Evolutionary conservation across 2,797 vertebrate genomes (phyloP).

Genomic region (Falco columbarius): DNA sequence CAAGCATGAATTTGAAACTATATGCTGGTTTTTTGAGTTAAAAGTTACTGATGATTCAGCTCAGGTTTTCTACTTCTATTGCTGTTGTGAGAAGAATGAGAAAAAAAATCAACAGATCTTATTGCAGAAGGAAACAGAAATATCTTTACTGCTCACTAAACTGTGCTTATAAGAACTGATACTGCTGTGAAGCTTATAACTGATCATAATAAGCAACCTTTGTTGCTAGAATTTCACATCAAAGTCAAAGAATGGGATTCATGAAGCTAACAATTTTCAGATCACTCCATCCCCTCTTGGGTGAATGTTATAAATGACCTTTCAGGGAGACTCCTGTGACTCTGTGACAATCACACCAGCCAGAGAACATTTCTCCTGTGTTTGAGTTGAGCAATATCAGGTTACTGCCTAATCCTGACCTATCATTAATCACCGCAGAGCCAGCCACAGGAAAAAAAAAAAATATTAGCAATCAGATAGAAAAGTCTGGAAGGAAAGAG

Average conservation of each 20-base stretch:
- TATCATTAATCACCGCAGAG: constrained; percentile 53
- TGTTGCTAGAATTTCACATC: not conserved
- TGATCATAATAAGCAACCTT: not conserved
- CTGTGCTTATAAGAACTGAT: not conserved
- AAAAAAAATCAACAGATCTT: not conserved
- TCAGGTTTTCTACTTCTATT: not conserved
- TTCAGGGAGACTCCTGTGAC: not conserved
- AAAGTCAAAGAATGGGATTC: constrained; percentile 5
- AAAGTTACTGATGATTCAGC: not conserved
- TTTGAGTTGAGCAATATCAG: constrained; percentile 11
- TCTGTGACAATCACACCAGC: not conserved
- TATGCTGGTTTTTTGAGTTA: not conserved
- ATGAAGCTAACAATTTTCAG: not conserved
- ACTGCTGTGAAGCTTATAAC: not conserved
- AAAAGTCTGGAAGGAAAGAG: constrained; percentile 22
- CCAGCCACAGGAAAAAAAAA: not conserved
- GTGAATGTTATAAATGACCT: constrained; percentile 31
- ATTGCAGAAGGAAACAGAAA: constrained; percentile 1
- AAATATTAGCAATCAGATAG: not conserved
- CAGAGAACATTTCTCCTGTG: not conserved
- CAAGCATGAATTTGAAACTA: not conserved
- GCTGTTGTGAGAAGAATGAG: not conserved
- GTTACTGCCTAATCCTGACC: not conserved
- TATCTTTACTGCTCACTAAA: not conserved
- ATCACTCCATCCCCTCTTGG: not conserved